Conservation (phyloP, 2,888 invertebrate genomes). For the Cryptophagus acutangulus region DNA sequence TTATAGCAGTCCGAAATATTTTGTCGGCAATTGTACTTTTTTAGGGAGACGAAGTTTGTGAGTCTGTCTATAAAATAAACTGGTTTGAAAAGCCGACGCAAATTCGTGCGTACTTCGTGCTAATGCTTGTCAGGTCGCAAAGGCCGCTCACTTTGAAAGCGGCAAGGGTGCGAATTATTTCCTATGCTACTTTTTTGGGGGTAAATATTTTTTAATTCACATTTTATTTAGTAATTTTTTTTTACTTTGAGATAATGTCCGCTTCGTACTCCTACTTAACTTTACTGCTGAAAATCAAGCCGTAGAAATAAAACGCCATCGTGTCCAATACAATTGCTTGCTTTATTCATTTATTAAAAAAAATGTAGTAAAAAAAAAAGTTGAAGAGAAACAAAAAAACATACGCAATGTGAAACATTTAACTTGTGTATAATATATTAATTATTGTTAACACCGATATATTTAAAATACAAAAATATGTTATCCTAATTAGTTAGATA, state of each 20-base stretch:
- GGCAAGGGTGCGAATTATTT: slow-evolving; percentile 30
- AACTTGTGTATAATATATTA: no score
- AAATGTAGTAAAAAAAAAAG: no score
- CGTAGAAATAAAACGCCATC: no score
- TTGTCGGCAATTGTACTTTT: no score
- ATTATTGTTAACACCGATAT: no score
- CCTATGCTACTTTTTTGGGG: slow-evolving; percentile 27
- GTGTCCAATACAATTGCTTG: no score
- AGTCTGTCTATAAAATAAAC: slow-evolving; percentile 24
- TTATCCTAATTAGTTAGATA: no score
- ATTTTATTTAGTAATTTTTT: neutral
- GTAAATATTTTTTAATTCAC: slow-evolving; percentile 11
- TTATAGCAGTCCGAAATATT: no score
- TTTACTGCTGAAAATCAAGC: slow-evolving; percentile 20
- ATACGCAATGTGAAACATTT: no score
- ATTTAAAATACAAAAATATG: no score
- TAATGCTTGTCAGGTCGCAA: slow-evolving; percentile 33
- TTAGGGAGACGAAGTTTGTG: slow-evolving; percentile 26
- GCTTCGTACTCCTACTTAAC: slow-evolving; percentile 22
- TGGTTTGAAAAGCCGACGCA: slow-evolving; percentile 26
- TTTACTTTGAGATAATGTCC: slow-evolving; percentile 17
- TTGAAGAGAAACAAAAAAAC: no score
- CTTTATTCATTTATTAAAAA: no score
- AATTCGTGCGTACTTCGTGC: slow-evolving; percentile 25
- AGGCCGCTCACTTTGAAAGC: slow-evolving; percentile 31